Percentiles rank a stretch among this genome's conserved stretches.
Conservation (phyloP, 2,797 vertebrate species). For the Masticophis lateralis region DNA sequence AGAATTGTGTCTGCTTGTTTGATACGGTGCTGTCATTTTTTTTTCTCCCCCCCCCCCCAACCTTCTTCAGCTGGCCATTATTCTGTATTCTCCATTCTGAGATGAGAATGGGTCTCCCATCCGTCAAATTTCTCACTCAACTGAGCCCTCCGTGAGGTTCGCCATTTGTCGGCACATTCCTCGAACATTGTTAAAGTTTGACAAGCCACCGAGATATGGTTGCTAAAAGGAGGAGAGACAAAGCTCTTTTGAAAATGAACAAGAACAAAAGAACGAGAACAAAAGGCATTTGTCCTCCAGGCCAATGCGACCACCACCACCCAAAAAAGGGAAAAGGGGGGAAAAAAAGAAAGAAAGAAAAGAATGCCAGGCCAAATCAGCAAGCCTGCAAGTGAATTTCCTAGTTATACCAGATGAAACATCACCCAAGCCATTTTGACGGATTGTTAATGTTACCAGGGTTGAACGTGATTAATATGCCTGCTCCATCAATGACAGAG, state of each 20-base stretch:
- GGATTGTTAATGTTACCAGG: slow-evolving; percentile 89
- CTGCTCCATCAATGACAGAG: slow-evolving; percentile 79
- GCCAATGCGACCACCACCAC: slow-evolving; percentile 6
- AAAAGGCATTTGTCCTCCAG: slow-evolving; percentile 71
- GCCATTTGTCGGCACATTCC: slow-evolving; percentile 22
- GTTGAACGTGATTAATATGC: slow-evolving; percentile 94
- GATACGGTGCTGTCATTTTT: too few relatives aligned
- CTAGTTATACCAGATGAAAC: slow-evolving; percentile 84
- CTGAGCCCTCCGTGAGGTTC: background rate
- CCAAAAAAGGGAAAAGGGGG: slow-evolving; percentile 21
- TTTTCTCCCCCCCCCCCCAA: too few relatives aligned
- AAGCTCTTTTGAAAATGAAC: slow-evolving; percentile 17
- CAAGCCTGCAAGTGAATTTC: slow-evolving; percentile 81
- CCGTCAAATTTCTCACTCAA: background rate
- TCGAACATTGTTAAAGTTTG: slow-evolving; percentile 30
- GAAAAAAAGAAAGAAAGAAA: background rate
- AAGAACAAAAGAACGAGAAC: background rate
- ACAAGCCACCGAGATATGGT: slow-evolving; percentile 11
- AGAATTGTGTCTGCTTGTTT: background rate
- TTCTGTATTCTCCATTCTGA: background rate
- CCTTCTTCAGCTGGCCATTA: background rate
- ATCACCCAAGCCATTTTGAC: slow-evolving; percentile 80
- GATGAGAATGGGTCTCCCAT: background rate
- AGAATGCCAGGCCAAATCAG: slow-evolving; percentile 77
- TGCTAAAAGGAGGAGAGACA: background rate